These are phyloP conservation scores for Menidia beryllina DNA, from an alignment of 2,113 vertebrate genomes.

Conservation along the genomic window DNA sequence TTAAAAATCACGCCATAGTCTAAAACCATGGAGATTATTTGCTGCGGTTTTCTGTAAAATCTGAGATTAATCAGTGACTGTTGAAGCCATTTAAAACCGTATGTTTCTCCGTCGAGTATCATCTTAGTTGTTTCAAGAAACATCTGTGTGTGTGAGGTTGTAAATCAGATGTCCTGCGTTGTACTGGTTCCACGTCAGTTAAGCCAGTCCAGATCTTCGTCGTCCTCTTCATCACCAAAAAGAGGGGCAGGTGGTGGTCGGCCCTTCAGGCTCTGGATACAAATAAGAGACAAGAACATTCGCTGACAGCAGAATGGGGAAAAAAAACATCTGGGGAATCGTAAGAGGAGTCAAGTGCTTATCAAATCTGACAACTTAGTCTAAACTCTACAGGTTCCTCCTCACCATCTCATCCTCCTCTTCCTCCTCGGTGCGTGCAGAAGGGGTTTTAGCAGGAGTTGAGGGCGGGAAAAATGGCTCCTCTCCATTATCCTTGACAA, in stretches of 20 bases:
- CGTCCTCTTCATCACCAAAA: conserved; percentile 90
- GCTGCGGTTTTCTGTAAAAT: conserved; percentile 33
- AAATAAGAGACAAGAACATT: conserved; percentile 9
- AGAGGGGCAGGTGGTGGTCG: conserved; percentile 89
- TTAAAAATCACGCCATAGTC: conserved; percentile 42
- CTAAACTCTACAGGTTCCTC: conserved; percentile 51
- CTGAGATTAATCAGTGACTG: not conserved
- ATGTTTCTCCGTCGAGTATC: not conserved
- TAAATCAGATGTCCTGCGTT: not conserved
- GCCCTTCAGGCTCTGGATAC: conserved; percentile 93
- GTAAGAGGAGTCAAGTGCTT: too few relatives aligned
- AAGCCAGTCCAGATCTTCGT: conserved; percentile 91
- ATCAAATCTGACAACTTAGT: conserved; percentile 12
- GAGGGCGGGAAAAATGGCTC: conserved; percentile 71
- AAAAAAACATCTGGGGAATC: too few relatives aligned
- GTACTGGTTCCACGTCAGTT: conserved; percentile 76
- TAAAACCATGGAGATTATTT: conserved; percentile 24
- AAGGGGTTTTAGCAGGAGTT: conserved; percentile 50
- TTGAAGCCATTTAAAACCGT: not conserved
- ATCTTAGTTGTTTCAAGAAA: too few relatives aligned
- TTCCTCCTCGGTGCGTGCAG: conserved; percentile 80
- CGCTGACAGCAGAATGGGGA: not conserved
- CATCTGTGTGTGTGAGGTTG: too few relatives aligned
- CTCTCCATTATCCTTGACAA: conserved; percentile 69
- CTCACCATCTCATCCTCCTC: conserved; percentile 96